Percentiles rank a stretch among this genome's conserved stretches.
Evolutionary conservation across 2,113 vertebrate genomes (phyloP).

Genomic region (Pygoscelis antarcticus): DNA sequence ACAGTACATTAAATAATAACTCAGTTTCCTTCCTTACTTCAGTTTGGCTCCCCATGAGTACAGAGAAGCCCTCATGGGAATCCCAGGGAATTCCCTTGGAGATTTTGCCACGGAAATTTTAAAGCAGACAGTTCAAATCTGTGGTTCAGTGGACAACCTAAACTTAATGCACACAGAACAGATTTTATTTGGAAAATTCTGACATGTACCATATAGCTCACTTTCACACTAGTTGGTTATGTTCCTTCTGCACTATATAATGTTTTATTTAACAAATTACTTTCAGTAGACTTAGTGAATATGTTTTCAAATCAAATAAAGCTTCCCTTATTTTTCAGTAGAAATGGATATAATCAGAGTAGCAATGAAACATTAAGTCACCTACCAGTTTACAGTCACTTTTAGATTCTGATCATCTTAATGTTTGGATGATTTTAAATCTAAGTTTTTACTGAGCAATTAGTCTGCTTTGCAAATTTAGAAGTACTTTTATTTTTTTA

Average conservation of each 20-base stretch:
- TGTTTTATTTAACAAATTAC: background rate
- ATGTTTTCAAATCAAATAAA: background rate
- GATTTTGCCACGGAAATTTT: background rate
- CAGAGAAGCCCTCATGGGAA: background rate
- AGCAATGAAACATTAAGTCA: background rate
- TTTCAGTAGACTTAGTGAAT: background rate
- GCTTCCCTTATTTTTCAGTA: background rate
- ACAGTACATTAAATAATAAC: background rate
- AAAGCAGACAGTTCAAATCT: background rate
- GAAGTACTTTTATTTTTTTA: background rate
- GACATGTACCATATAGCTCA: background rate
- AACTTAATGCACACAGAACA: background rate
- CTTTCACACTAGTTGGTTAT: background rate
- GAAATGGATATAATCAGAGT: background rate
- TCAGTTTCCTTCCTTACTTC: background rate
- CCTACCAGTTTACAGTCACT: background rate
- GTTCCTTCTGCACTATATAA: background rate
- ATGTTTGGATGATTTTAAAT: background rate
- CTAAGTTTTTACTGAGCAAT: background rate
- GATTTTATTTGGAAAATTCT: background rate
- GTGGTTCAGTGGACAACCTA: background rate
- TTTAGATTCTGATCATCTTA: background rate
- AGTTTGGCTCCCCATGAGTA: background rate
- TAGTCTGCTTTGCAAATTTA: background rate
- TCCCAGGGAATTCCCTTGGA: background rate